A percentile compares a stretch with the other conserved stretches of the same genome.
Evolutionary conservation across 1,140 invertebrate species (phyloP).

Genomic region (Drosophila punjabiensis): DNA sequence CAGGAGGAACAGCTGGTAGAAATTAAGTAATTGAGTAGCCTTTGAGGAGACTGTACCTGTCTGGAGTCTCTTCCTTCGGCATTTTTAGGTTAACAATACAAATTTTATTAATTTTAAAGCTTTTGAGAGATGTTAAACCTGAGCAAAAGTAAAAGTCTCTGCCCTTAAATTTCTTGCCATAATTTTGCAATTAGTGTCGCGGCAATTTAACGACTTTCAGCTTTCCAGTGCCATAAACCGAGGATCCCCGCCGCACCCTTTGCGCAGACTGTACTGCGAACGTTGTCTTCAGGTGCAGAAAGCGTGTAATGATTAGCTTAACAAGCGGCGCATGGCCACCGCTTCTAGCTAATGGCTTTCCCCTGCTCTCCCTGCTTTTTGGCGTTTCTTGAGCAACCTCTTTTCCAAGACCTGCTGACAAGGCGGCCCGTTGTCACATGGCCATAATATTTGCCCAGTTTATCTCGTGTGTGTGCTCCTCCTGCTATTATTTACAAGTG

Average conservation of each 20-base stretch:
- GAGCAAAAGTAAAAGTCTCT: constrained; percentile 35
- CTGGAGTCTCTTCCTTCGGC: background rate
- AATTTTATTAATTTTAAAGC: background rate
- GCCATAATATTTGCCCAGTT: constrained; percentile 63
- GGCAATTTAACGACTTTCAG: constrained; percentile 31
- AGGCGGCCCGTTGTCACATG: constrained; percentile 63
- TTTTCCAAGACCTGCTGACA: constrained; percentile 55
- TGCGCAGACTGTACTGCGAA: constrained; percentile 33
- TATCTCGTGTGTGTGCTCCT: constrained; percentile 64
- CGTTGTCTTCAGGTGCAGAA: constrained; percentile 58
- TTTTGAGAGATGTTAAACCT: background rate
- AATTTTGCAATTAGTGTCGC: constrained; percentile 21
- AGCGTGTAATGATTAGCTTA: constrained; percentile 74
- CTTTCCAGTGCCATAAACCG: constrained; percentile 38
- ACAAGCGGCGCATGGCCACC: constrained; percentile 64
- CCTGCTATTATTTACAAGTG: constrained; percentile 70
- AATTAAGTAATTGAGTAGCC: no score
- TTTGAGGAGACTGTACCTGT: background rate
- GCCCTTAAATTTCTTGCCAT: constrained; percentile 2
- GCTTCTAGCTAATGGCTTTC: constrained; percentile 28
- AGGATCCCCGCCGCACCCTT: constrained; percentile 22
- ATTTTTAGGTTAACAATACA: background rate
- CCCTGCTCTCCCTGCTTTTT: constrained; percentile 26
- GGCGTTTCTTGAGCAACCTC: constrained; percentile 22
- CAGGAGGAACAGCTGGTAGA: background rate